These are phyloP conservation scores for Grammomys surdaster DNA, from an alignment of 2,113 vertebrate species.

Conservation along the genomic window DNA sequence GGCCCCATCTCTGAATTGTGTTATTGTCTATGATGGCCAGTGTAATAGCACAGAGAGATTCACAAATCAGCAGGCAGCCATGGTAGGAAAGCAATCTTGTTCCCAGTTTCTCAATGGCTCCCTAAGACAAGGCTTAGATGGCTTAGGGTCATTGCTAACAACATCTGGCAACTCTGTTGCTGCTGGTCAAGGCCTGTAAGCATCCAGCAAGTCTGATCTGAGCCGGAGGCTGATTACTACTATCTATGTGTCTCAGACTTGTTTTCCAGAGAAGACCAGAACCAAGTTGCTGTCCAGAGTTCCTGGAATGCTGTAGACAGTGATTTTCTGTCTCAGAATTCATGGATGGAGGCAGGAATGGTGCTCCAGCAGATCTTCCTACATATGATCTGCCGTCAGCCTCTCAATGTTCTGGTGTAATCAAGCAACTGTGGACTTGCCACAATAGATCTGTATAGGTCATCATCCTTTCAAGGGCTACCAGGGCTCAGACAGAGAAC, in stretches of 20 bases:
- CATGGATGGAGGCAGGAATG: neutral
- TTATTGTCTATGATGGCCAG: neutral
- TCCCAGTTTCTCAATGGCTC: neutral
- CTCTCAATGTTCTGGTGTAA: neutral
- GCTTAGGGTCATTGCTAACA: neutral
- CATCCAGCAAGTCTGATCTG: neutral
- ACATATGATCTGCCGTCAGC: neutral
- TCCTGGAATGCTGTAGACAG: neutral
- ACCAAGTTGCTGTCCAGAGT: neutral
- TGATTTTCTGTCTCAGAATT: neutral
- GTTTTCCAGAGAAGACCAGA: neutral
- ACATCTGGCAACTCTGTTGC: neutral
- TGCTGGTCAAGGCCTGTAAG: neutral
- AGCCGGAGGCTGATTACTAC: neutral
- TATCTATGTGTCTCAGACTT: neutral
- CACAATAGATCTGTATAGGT: neutral
- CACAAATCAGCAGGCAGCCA: neutral
- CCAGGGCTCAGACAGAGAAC: neutral
- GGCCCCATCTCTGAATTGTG: neutral
- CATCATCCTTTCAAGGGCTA: neutral
- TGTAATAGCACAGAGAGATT: neutral
- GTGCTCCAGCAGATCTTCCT: neutral
- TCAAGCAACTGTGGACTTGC: neutral
- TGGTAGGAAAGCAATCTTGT: conserved; percentile 7
- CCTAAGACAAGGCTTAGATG: neutral